These are phyloP conservation scores for Trichogramma pretiosum DNA, from an alignment of 1,140 invertebrate species.

Conservation along the genomic window DNA sequence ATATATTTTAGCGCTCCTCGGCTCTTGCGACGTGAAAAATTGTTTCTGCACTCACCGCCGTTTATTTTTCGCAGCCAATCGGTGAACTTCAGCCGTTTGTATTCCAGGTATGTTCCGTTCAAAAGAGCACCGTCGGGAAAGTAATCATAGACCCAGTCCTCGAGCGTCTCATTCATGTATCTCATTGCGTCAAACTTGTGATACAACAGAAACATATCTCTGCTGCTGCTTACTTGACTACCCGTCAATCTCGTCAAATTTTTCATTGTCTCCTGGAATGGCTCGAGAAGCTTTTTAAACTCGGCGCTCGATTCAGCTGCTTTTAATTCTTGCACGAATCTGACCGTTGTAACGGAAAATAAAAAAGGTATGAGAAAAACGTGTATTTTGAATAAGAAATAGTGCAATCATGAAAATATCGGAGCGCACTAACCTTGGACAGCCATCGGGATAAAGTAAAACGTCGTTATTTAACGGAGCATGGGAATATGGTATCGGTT, in stretches of 20 bases:
- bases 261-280: constrained; percentile 20
- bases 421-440: too few relatives aligned
- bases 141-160: constrained; percentile 24
- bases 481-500: constrained; percentile 26
- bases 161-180: constrained; percentile 25
- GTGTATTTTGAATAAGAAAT: too few relatives aligned
- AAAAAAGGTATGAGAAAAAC: too few relatives aligned
- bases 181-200: constrained; percentile 24
- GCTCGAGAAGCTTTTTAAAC: constrained; percentile 10
- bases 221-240: constrained; percentile 16
- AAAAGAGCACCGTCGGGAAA: constrained; percentile 25
- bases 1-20: not conserved
- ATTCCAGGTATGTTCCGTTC: constrained; percentile 32
- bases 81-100: constrained; percentile 38
- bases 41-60: constrained; percentile 33
- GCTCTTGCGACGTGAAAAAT: too few relatives aligned
- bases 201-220: constrained; percentile 27
- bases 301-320: not conserved
- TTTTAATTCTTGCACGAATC: constrained; percentile 14
- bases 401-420: too few relatives aligned
- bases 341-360: too few relatives aligned
- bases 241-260: constrained; percentile 26
- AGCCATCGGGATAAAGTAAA: not conserved
- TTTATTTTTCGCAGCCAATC: constrained; percentile 38
- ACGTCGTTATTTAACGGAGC: constrained; percentile 17